Conservation (phyloP, 2,888 invertebrate genomes). For the Tachystola acroxantha region DNA sequence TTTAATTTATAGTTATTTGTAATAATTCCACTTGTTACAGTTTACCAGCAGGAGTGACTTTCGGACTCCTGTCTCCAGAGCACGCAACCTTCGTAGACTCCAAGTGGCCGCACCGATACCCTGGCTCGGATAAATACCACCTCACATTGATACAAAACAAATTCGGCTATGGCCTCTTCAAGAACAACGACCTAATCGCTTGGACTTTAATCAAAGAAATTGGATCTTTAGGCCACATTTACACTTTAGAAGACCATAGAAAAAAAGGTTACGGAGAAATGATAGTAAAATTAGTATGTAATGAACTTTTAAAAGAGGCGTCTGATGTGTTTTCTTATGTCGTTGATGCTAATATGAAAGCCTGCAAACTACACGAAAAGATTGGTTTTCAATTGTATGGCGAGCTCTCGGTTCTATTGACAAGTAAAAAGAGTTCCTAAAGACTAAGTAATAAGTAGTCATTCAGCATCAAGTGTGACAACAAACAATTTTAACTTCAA, state of each 20-base stretch:
- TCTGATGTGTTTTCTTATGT: conserved; percentile 27
- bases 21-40: too few relatives aligned
- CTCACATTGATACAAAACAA: conserved; percentile 36
- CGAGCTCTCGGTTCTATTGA: too few relatives aligned
- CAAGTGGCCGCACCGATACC: conserved; percentile 42
- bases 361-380: conserved; percentile 28
- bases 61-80: conserved; percentile 30
- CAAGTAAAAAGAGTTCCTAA: too few relatives aligned
- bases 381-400: conserved; percentile 19
- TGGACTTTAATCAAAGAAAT: conserved; percentile 46
- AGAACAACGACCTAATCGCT: conserved; percentile 26
- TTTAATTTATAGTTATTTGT: too few relatives aligned
- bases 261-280: conserved; percentile 8
- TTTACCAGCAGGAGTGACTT: conserved; percentile 24
- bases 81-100: conserved; percentile 31
- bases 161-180: conserved; percentile 40
- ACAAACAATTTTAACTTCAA: too few relatives aligned
- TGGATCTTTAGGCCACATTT: conserved; percentile 45
- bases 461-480: too few relatives aligned
- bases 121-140: conserved; percentile 34
- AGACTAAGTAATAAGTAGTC: too few relatives aligned
- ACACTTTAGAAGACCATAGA: conserved; percentile 41
- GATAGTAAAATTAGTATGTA: conserved; percentile 24
- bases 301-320: conserved; percentile 20
- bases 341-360: conserved; percentile 21